A percentile compares a stretch with the other conserved stretches of the same genome.
Evolutionary conservation across 2,888 invertebrate genomes (phyloP).

Genomic region (Boloria selene): DNA sequence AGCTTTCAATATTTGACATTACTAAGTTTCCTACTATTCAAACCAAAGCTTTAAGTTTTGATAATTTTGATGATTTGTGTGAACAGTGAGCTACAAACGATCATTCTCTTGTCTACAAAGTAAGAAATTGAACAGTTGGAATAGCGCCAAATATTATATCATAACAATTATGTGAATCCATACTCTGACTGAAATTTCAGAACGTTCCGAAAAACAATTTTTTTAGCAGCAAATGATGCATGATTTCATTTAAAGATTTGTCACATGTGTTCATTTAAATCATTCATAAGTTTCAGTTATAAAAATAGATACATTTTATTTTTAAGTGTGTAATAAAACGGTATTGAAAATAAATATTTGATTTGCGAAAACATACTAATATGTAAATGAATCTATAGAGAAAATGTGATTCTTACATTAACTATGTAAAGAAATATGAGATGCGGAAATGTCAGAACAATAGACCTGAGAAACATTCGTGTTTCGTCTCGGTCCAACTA

Average conservation of each 20-base stretch:
- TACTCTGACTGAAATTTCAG: slow-evolving; percentile 56
- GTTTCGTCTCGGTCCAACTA: slow-evolving; percentile 61
- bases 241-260: slow-evolving; percentile 65
- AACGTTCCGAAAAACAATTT: slow-evolving; percentile 51
- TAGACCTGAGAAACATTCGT: slow-evolving; percentile 55
- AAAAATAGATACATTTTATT: slow-evolving; percentile 46
- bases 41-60: slow-evolving; percentile 66
- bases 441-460: slow-evolving; percentile 64
- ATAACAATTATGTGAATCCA: slow-evolving; percentile 50
- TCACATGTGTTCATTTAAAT: slow-evolving; percentile 66
- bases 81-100: slow-evolving; percentile 76
- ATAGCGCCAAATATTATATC: slow-evolving; percentile 55
- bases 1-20: slow-evolving; percentile 56
- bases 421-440: slow-evolving; percentile 62
- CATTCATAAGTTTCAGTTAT: slow-evolving; percentile 63
- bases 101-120: slow-evolving; percentile 64
- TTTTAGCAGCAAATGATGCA: slow-evolving; percentile 58
- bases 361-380: neutral
- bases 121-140: slow-evolving; percentile 76
- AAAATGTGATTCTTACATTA: slow-evolving; percentile 47
- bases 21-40: slow-evolving; percentile 68
- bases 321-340: no score
- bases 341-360: no score
- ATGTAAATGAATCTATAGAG: slow-evolving; percentile 13
- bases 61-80: slow-evolving; percentile 67